These are phyloP conservation scores for Lasiurus borealis DNA, from an alignment of 2,113 vertebrate genomes.

Conservation along the genomic window DNA sequence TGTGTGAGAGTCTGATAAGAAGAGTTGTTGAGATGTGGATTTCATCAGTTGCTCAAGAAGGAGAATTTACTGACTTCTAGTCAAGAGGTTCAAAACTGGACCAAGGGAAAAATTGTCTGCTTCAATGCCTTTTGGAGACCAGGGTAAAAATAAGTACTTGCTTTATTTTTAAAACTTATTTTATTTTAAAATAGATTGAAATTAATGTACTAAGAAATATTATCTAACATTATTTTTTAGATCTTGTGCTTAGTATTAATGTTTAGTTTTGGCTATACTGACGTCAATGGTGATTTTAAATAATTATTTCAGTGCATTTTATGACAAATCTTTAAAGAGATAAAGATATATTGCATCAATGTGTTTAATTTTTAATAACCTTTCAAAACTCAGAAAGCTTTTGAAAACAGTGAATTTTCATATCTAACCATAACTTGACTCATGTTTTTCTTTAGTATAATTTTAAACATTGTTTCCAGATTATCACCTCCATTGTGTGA, in stretches of 20 bases:
- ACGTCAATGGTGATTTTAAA: neutral
- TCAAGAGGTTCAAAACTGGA: neutral
- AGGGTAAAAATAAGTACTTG: neutral
- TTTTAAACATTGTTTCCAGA: neutral
- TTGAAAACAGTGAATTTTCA: neutral
- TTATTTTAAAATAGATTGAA: neutral
- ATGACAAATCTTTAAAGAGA: neutral
- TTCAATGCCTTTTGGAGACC: neutral
- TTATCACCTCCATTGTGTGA: neutral
- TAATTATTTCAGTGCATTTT: neutral
- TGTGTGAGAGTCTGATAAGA: neutral
- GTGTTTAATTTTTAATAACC: neutral
- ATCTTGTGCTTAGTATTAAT: neutral
- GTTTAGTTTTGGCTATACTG: neutral
- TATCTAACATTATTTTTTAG: conserved; percentile 12
- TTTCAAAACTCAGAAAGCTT: neutral
- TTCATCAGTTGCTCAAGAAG: neutral
- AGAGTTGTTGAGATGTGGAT: neutral
- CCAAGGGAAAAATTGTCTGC: neutral
- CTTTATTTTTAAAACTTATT: neutral
- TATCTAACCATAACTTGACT: neutral
- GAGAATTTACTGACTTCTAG: neutral
- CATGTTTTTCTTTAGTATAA: neutral
- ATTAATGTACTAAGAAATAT: neutral
- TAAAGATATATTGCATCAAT: neutral